Conservation (phyloP, 1,140 invertebrate genomes). For the Drosophila dunni region DNA sequence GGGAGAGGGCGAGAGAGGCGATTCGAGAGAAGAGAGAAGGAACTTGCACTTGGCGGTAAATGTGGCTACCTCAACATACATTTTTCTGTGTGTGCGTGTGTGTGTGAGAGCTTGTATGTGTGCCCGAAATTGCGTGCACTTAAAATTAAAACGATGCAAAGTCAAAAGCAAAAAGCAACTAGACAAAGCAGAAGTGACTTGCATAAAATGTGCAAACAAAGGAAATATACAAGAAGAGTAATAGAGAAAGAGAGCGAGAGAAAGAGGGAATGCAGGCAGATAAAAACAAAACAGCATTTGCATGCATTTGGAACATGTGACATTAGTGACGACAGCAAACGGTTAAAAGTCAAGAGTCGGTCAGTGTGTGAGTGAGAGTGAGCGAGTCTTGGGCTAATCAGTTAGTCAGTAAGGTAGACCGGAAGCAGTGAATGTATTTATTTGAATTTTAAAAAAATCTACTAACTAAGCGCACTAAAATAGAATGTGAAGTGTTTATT, state of each 20-base stretch:
- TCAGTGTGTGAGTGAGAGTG: neutral
- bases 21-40: conserved; percentile 9
- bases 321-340: conserved; percentile 49
- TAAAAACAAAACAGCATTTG: conserved; percentile 43
- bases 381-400: conserved; percentile 20
- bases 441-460: conserved; percentile 4
- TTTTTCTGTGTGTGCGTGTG: conserved; percentile 39
- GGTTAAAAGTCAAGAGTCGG: neutral
- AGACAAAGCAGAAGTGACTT: conserved; percentile 47
- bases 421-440: conserved; percentile 50
- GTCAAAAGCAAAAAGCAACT: conserved; percentile 22
- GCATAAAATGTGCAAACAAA: conserved; percentile 57
- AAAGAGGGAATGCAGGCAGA: conserved; percentile 1
- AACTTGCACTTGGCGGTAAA: conserved; percentile 73
- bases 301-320: conserved; percentile 71
- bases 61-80: conserved; percentile 77
- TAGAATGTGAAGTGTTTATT: conserved; percentile 15
- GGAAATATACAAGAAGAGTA: conserved; percentile 37
- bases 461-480: conserved; percentile 27
- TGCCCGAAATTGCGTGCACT: conserved; percentile 51
- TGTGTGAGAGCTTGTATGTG: conserved; percentile 11
- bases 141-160: conserved; percentile 55
- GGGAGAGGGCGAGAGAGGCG: neutral
- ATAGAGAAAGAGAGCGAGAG: conserved; percentile 22
- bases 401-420: conserved; percentile 73